Percentiles rank a stretch among this genome's conserved stretches.
phyloP scores from a whole-genome alignment of 2,797 vertebrate species.

The Acanthornis magna region DNA sequence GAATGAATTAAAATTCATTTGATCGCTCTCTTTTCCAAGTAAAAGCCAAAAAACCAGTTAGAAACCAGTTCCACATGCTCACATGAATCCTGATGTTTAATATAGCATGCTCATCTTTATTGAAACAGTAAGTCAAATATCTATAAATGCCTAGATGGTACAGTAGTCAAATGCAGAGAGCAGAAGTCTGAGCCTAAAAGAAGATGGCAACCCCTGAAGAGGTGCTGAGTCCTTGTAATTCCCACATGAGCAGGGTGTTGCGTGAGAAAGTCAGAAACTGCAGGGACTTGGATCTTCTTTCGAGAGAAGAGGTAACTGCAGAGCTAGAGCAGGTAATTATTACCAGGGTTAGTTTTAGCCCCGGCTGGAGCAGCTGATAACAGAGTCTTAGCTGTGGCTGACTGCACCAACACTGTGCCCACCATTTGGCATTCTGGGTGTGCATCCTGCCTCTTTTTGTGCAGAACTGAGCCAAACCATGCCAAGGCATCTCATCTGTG shows the following conservation, averaged over 20 bases:
- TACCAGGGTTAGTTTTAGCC: neutral
- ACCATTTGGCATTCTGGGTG: neutral
- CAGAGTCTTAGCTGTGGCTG: neutral
- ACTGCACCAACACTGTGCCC: accelerated
- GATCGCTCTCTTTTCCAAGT: neutral
- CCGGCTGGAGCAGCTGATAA: neutral
- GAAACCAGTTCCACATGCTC: neutral
- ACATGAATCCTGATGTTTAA: neutral
- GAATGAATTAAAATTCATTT: neutral
- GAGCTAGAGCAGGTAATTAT: neutral
- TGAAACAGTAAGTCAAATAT: neutral
- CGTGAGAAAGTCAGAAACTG: neutral
- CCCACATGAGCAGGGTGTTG: neutral
- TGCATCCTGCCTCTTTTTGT: neutral
- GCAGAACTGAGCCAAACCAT: neutral
- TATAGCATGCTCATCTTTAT: neutral
- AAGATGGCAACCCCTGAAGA: neutral
- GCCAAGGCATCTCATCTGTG: accelerated
- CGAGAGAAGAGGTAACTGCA: neutral
- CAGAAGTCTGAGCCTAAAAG: neutral
- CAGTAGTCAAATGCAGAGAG: neutral
- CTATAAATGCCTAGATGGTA: neutral
- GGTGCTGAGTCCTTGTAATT: neutral
- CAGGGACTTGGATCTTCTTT: neutral
- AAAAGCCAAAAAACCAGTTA: neutral